These are phyloP conservation scores for Electrona antarctica DNA, from an alignment of 2,113 vertebrate genomes.

Conservation along the genomic window DNA sequence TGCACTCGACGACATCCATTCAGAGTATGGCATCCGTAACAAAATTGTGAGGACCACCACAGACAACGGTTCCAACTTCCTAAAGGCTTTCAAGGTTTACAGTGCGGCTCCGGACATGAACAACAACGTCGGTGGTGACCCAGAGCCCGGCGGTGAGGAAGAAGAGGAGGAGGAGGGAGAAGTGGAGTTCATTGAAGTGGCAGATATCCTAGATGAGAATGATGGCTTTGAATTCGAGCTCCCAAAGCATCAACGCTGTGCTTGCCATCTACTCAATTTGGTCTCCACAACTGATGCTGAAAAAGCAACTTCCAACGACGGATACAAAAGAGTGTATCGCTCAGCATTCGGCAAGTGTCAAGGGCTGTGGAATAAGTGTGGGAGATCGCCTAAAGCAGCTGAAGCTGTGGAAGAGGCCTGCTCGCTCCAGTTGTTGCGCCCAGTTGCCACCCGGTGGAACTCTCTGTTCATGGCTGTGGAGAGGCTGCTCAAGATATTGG, in stretches of 20 bases:
- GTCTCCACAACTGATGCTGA: slow-evolving; percentile 14
- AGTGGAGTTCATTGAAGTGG: too few relatives aligned
- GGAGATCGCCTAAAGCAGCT: slow-evolving; percentile 36
- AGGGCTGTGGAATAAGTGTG: slow-evolving; percentile 36
- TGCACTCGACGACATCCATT: slow-evolving; percentile 50
- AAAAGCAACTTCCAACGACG: slow-evolving; percentile 25
- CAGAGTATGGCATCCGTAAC: slow-evolving; percentile 35
- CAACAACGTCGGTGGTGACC: too few relatives aligned
- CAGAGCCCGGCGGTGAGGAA: too few relatives aligned
- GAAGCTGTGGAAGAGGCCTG: slow-evolving; percentile 40
- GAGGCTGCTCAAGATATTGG: too few relatives aligned
- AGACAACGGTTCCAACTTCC: too few relatives aligned
- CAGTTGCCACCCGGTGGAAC: slow-evolving; percentile 36
- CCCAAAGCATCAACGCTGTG: slow-evolving; percentile 36
- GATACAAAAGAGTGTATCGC: slow-evolving; percentile 25
- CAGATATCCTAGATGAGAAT: too few relatives aligned
- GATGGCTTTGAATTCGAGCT: slow-evolving; percentile 35
- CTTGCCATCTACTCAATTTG: slow-evolving; percentile 43
- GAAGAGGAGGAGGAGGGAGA: too few relatives aligned
- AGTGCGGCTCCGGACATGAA: too few relatives aligned
- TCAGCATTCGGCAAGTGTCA: slow-evolving; percentile 39
- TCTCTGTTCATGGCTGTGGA: slow-evolving; percentile 34
- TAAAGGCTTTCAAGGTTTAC: too few relatives aligned
- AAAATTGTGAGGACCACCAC: slow-evolving; percentile 38
- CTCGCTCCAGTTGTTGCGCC: slow-evolving; percentile 30